Evolutionary conservation across 2,888 invertebrate genomes (phyloP).

Genomic region (Lumbricus terrestris): DNA sequence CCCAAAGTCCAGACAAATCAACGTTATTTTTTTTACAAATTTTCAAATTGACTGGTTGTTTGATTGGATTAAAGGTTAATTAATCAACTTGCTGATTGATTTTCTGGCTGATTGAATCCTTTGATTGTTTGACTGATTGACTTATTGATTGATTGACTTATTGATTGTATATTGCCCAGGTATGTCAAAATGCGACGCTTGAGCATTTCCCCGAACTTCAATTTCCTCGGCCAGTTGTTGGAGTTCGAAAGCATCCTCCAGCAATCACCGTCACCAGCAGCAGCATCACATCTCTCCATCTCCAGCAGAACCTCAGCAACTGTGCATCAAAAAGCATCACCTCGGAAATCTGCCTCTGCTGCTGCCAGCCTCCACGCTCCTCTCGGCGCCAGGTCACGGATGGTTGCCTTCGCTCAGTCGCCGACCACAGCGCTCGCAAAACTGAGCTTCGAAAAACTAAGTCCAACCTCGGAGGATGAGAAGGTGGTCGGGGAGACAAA

Average conservation of each 20-base stretch:
- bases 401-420: constrained; percentile 46
- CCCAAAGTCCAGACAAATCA: no score
- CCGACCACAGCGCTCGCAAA: constrained; percentile 60
- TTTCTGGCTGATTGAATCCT: neutral
- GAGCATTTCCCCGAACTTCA: constrained; percentile 67
- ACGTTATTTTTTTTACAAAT: no score
- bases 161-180: constrained; percentile 50
- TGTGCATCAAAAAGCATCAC: neutral
- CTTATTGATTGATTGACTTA: neutral
- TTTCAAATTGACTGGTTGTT: neutral
- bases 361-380: neutral
- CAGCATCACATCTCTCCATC: neutral
- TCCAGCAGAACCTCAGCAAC: neutral
- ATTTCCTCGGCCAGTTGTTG: constrained; percentile 66
- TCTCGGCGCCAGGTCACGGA: neutral
- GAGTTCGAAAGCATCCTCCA: constrained; percentile 61
- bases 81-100: neutral
- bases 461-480: constrained; percentile 7
- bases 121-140: neutral
- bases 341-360: neutral
- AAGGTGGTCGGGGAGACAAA: neutral
- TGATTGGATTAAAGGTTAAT: neutral
- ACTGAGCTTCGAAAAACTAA: constrained; percentile 50
- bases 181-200: constrained; percentile 66
- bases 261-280: neutral